Evolutionary conservation across 2,797 vertebrate genomes (phyloP).

Genomic region (Chanos chanos): DNA sequence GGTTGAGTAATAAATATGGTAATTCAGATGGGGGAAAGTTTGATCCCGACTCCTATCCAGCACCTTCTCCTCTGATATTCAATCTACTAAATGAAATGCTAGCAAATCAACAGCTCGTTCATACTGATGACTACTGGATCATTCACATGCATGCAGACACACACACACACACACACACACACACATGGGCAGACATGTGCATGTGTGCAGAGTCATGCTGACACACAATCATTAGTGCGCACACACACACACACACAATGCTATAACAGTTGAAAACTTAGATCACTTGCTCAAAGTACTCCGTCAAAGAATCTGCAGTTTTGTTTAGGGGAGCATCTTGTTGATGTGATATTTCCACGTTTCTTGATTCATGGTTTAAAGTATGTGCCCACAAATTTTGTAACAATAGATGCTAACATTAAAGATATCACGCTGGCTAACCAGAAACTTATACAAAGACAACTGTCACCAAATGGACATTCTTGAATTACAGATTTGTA

Average conservation of each 20-base stretch:
- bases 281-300: too few species aligned
- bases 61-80: conserved; percentile 31
- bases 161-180: background rate
- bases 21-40: conserved; percentile 34
- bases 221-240: background rate
- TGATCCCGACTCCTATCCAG: conserved; percentile 15
- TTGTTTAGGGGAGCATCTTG: too few species aligned
- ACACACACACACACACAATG: background rate
- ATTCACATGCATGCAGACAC: conserved; percentile 2
- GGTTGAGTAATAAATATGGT: conserved; percentile 43
- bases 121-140: conserved; percentile 1
- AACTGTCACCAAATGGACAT: too few species aligned
- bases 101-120: conserved; percentile 30
- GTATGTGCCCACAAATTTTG: too few species aligned
- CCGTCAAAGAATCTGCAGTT: too few species aligned
- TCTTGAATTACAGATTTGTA: too few species aligned
- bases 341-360: too few species aligned
- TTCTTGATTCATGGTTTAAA: too few species aligned
- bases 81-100: conserved; percentile 37
- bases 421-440: too few species aligned
- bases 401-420: too few species aligned
- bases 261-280: background rate
- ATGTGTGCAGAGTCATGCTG: background rate
- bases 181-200: background rate
- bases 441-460: too few species aligned